A percentile compares a stretch with the other conserved stretches of the same genome.
Evolutionary conservation across 2,888 invertebrate genomes (phyloP).

Genomic region (Notodonta dromedarius): DNA sequence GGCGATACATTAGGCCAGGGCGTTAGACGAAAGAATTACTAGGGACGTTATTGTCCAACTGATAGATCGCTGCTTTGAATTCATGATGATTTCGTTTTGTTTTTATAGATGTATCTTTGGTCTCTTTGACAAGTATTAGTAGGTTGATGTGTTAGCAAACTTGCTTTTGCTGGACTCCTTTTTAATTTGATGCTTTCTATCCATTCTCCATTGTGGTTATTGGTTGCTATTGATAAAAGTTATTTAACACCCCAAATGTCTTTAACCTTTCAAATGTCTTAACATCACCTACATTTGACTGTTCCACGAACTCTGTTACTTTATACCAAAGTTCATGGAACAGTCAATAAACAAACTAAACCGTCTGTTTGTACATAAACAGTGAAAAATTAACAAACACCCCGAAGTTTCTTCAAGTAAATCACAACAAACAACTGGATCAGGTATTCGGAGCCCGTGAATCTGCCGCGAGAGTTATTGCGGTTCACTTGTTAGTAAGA

Average conservation of each 20-base stretch:
- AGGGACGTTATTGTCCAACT: not conserved
- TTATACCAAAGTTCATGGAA: not conserved
- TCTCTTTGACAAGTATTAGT: too few relatives aligned
- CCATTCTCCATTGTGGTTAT: too few relatives aligned
- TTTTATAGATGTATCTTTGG: too few relatives aligned
- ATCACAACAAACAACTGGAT: slow-evolving; percentile 56
- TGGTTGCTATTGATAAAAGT: too few relatives aligned
- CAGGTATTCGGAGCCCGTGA: slow-evolving; percentile 67
- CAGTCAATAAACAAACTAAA: not conserved
- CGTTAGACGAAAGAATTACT: not conserved
- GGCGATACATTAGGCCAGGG: slow-evolving; percentile 9
- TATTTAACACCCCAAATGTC: too few relatives aligned
- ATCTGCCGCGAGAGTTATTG: slow-evolving; percentile 66
- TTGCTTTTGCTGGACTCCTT: too few relatives aligned
- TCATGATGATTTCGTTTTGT: too few relatives aligned
- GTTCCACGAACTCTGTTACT: too few relatives aligned
- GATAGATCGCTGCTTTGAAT: not conserved
- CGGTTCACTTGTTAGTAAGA: slow-evolving; percentile 65
- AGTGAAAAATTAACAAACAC: not conserved
- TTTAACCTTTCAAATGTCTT: too few relatives aligned
- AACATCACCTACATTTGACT: too few relatives aligned
- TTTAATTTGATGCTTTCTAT: too few relatives aligned
- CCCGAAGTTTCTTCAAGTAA: slow-evolving; percentile 26
- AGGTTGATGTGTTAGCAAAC: too few relatives aligned
- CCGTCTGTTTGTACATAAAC: slow-evolving; percentile 8